Percentiles rank a stretch among this genome's conserved stretches.
phyloP scores from a whole-genome alignment of 2,797 vertebrate genomes.

The Diplodus puntazzo region DNA sequence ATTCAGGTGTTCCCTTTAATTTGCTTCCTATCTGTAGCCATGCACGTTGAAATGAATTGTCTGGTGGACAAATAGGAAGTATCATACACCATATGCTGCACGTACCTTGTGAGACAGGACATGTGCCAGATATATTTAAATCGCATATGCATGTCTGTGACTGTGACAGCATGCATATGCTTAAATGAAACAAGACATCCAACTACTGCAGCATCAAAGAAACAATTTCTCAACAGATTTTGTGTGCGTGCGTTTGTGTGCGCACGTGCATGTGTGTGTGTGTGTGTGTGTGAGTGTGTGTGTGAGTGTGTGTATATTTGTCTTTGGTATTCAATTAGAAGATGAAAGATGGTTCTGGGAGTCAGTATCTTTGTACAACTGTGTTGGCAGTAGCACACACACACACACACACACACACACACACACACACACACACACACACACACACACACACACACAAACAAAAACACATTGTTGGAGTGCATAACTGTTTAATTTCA shows the following conservation, averaged over 20 bases:
- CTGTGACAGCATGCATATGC: conserved; percentile 18
- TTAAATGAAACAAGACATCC: conserved; percentile 48
- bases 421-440: conserved; percentile 5
- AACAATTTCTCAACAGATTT: conserved; percentile 53
- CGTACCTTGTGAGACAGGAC: conserved; percentile 9
- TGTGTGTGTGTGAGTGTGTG: conserved; percentile 9
- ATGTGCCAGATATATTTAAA: conserved; percentile 4
- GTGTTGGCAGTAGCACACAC: conserved; percentile 21
- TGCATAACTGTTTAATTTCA: conserved; percentile 72
- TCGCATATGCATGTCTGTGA: conserved; percentile 17
- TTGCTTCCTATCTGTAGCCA: neutral
- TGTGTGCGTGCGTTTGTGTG: conserved; percentile 4
- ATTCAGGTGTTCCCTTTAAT: neutral
- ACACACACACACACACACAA: neutral
- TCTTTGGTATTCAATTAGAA: conserved; percentile 68
- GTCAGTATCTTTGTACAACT: conserved; percentile 47
- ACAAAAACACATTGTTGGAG: conserved; percentile 30
- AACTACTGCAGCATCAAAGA: conserved; percentile 53
- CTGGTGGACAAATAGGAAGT: conserved; percentile 14
- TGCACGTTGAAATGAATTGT: conserved; percentile 3
- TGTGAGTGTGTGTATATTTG: conserved; percentile 26
- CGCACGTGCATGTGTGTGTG: neutral
- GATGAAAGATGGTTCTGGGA: conserved; percentile 66
- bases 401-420: neutral
- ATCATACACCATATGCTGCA: conserved; percentile 16